Evolutionary conservation across 1,140 invertebrate genomes (phyloP), one percentile per base, ranked within the genome.

Genomic region (Nebria ingens): DNA sequence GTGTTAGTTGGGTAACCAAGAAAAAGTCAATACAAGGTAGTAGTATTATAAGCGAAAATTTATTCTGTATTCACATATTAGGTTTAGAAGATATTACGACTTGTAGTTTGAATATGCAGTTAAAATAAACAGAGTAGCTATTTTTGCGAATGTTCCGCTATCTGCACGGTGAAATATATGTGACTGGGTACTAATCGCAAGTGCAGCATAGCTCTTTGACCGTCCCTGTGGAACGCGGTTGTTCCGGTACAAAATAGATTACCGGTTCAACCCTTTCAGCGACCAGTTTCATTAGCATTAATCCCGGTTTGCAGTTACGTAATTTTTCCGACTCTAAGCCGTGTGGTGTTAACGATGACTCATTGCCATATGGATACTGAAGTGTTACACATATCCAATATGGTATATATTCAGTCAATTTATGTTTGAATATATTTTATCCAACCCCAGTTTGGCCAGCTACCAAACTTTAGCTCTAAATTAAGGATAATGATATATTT

Each of bases 201-300:
- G 15, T 17, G 25, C 4, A 4, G 25, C 4, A 29, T 29, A 12
- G 17, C 6, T 34, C 25, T 34, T 34, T 34, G 25, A 34, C 25
- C 40, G 40, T 45, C 40, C 40, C 40, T 9, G 40, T 6, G 40
- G 40, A 6, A 45, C 40, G 25, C 25, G 25, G 25, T 34, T 34
- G 25, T 34, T 34, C 25, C 25, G 25, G 25, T 45, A 17, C 17
- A 45, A 45, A 45, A 45, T 45, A 45, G 40, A 45, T 45, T 45
- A 45, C 40, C 9, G 40, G 40, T 45, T 45, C 9, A 17, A 45
- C 40, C 40, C 40, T 17, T 45, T 45, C 40, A 45, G 40, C 40
- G 40, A 17, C 40, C 40, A 45, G 40, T 45, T 45, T 45, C 40
- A 45, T 45, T 45, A 45, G 40, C 40, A 45, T 45, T 45, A 12